Evolutionary conservation across 2,113 vertebrate species (phyloP).

Genomic region (Elanus axillaris): DNA sequence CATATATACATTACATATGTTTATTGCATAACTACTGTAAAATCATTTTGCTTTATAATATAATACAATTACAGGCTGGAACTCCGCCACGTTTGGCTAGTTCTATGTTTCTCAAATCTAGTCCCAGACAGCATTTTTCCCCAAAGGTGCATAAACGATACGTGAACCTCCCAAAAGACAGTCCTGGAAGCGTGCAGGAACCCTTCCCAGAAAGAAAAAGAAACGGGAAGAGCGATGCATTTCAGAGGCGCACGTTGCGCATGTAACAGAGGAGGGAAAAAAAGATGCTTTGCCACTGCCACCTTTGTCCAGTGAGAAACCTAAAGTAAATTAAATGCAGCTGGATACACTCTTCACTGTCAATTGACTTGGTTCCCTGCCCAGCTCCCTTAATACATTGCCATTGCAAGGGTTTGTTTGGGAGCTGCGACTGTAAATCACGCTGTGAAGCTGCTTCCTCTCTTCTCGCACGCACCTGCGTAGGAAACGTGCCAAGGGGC

Average conservation of each 20-base stretch:
- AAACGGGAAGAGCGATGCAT: background rate
- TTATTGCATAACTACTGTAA: slow-evolving; percentile 37
- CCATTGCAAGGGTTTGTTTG: background rate
- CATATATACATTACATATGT: background rate
- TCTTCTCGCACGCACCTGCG: background rate
- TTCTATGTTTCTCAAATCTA: background rate
- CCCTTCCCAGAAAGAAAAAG: background rate
- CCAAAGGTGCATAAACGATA: background rate
- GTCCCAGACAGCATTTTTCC: background rate
- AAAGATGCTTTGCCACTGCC: background rate
- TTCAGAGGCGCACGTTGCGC: background rate
- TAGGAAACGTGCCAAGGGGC: background rate
- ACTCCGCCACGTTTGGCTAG: background rate
- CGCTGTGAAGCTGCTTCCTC: background rate
- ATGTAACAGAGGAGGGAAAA: background rate
- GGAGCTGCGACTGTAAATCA: background rate
- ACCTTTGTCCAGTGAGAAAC: background rate
- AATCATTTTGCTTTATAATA: slow-evolving; percentile 21
- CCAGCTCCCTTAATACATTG: background rate
- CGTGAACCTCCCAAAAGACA: background rate
- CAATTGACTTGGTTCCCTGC: slow-evolving; percentile 10
- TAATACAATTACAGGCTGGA: slow-evolving; percentile 9
- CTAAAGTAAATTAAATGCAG: background rate
- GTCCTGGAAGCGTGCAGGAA: background rate
- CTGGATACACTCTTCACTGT: background rate